Evolutionary conservation across 2,113 vertebrate genomes (phyloP), one percentile per base, ranked within the genome.

Genomic region (Takifugu flavidus): DNA sequence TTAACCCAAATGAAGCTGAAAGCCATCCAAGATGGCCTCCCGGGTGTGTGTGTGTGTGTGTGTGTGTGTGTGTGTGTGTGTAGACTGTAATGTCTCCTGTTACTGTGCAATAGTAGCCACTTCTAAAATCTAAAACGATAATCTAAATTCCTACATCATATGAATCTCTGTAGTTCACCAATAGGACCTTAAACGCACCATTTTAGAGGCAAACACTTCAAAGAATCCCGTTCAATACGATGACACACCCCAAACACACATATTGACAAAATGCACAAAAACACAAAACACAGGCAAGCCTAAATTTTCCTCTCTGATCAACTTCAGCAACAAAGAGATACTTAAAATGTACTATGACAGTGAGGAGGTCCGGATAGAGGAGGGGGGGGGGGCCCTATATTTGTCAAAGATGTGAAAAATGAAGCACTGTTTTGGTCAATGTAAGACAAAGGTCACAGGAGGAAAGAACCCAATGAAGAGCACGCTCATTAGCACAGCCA

Each of bases 321-420:
- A 82, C 67, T 63, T 59, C 61, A 62, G 70, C 72, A 82, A 78
- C 73, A 83, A 74, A 82, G 57, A 80, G 51, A 50, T 62, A 42
- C 55, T 66, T 51, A 68, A 60, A 74, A 69, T 28, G 20, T 20
- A 20, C 20, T 20, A 20, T 39, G 53, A 25, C n/a, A 2, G n/a
- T 26, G 31, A 53, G 56, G 62, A 46, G 44, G 26, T 13, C 42
- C n/a, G 49, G 28, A n/a, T 54, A n/a, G 27, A n/a, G 55, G 8
- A 43, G 25, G 50, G 28, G 15, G 51, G 34, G 27, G 26, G 58
- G 59, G 86, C 58, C 82, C 86, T 90, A 92, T 96, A 95, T 96
- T 95, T 95, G 94, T 39, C 92, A 94, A 93, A 91, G 92, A 95
- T 93, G 92, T 96, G 93, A 98, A 95, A 98, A 98, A 97, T 95